phyloP scores from a whole-genome alignment of 2,113 vertebrate species.

The Camelus dromedarius region DNA sequence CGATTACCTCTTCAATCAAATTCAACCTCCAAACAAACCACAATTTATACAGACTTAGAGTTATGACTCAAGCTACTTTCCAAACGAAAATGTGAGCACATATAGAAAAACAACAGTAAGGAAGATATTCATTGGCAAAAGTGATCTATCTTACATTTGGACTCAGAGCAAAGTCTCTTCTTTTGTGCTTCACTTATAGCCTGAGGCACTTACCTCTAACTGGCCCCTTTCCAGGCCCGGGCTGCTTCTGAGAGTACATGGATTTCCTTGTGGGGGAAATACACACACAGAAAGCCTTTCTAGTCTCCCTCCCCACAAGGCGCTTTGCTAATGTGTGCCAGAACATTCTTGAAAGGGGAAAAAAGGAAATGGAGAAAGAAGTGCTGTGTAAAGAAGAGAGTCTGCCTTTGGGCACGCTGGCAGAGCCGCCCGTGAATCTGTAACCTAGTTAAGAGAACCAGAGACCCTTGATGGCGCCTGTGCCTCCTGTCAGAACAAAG shows the following conservation, averaged over 20 bases:
- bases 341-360: slow-evolving; percentile 59
- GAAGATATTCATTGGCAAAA: not conserved
- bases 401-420: slow-evolving; percentile 56
- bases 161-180: not conserved
- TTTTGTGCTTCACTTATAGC: not conserved
- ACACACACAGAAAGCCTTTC: slow-evolving; percentile 75
- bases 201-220: not conserved
- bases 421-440: slow-evolving; percentile 16
- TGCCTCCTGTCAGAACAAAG: not conserved
- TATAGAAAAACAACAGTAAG: not conserved
- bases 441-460: slow-evolving; percentile 47
- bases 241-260: not conserved
- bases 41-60: not conserved
- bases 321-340: slow-evolving; percentile 69
- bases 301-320: slow-evolving; percentile 46
- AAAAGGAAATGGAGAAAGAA: not conserved
- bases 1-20: not conserved
- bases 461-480: not conserved
- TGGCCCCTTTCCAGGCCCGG: not conserved
- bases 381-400: slow-evolving; percentile 73
- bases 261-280: slow-evolving; percentile 49
- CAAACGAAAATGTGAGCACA: not conserved
- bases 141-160: not conserved
- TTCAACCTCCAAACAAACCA: not conserved
- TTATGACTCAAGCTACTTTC: not conserved